A percentile compares a stretch with the other conserved stretches of the same genome.
phyloP scores from a whole-genome alignment of 2,797 vertebrate genomes.

The Girardinus metallicus region DNA sequence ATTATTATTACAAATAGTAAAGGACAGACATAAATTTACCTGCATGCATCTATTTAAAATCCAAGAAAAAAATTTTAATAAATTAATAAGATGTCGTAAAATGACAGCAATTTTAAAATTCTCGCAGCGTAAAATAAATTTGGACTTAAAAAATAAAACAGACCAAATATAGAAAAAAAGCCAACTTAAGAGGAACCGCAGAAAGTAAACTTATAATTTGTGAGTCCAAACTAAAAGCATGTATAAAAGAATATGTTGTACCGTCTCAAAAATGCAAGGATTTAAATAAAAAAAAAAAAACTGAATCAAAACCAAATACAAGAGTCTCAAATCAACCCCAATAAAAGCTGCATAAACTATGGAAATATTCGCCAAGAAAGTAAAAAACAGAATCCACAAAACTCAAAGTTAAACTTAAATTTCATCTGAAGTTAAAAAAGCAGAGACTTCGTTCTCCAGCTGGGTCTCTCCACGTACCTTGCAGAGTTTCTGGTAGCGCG shows the following conservation, averaged over 20 bases:
- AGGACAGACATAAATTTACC: background rate
- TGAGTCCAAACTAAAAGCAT: background rate
- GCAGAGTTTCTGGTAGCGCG: constrained; percentile 99
- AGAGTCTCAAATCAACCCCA: constrained; percentile 6
- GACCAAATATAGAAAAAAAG: constrained; percentile 10
- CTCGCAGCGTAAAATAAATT: background rate
- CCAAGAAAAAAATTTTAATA: background rate
- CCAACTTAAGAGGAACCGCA: constrained; percentile 12
- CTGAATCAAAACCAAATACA: background rate
- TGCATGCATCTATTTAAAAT: background rate
- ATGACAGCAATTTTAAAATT: background rate
- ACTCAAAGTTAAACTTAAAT: constrained; percentile 26
- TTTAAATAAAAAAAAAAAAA: background rate
- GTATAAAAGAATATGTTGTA: background rate
- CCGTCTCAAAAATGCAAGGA: background rate
- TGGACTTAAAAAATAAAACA: constrained; percentile 19
- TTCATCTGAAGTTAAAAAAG: constrained; percentile 14
- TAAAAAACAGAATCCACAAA: background rate
- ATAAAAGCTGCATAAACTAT: constrained; percentile 28
- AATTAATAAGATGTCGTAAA: background rate
- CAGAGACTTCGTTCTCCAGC: constrained; percentile 34
- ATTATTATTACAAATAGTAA: background rate
- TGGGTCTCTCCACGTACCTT: constrained; percentile 86
- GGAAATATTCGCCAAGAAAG: background rate
- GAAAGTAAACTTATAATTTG: constrained; percentile 14